phyloP scores from a whole-genome alignment of 2,113 vertebrate genomes.

The Microcebus griseorufus region DNA sequence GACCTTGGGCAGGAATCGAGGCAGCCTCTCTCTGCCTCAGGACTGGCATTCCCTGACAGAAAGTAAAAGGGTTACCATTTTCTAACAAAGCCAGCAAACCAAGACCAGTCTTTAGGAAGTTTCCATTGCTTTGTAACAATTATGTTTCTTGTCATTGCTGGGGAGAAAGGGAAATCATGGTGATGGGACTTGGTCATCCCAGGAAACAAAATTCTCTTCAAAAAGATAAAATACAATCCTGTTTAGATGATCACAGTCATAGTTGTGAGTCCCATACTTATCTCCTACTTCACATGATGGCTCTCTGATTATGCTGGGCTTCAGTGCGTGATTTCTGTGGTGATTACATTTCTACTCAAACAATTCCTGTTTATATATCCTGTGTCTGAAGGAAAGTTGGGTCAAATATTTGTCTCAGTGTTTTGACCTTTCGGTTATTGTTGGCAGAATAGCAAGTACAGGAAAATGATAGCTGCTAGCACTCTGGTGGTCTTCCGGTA shows the following conservation, averaged over 20 bases:
- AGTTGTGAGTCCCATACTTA: too few relatives aligned
- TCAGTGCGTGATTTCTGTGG: neutral
- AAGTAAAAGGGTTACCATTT: neutral
- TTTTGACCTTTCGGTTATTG: neutral
- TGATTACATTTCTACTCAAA: neutral
- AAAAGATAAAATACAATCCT: neutral
- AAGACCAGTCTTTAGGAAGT: conserved; percentile 70
- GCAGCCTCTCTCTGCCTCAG: neutral
- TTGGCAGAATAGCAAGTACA: neutral
- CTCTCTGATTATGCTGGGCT: neutral
- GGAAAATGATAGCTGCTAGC: neutral
- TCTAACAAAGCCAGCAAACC: conserved; percentile 58
- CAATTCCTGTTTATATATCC: neutral
- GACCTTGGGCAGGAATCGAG: conserved; percentile 47
- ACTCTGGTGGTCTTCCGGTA: neutral
- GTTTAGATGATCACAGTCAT: neutral
- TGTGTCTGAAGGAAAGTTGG: neutral
- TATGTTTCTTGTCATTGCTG: conserved; percentile 70
- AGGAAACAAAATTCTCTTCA: conserved; percentile 77
- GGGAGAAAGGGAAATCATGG: conserved; percentile 74
- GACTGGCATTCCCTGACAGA: neutral
- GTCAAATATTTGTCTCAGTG: conserved; percentile 4
- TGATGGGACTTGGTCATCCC: conserved; percentile 76
- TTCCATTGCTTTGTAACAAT: conserved; percentile 78
- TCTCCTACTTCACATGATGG: neutral